Percentiles rank a stretch among this genome's conserved stretches.
Conservation (phyloP, 2,113 vertebrate species). For the Rhinolophus ferrumequinum region DNA sequence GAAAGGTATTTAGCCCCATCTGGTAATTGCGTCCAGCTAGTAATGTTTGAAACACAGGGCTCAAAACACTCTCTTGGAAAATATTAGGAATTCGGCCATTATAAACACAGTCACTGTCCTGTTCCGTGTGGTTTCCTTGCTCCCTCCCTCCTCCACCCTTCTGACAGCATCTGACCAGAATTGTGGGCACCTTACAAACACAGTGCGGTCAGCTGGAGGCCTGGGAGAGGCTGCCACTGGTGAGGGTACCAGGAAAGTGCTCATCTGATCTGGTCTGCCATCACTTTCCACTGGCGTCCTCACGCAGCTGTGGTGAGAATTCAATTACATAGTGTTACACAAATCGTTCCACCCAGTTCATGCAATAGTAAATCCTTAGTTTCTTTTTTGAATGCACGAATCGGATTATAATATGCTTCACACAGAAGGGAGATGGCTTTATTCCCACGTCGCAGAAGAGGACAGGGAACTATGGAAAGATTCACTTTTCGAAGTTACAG, state of each 20-base stretch:
- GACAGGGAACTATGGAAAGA: background rate
- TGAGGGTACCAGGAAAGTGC: too few species aligned
- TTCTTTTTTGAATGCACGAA: background rate
- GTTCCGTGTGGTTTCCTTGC: background rate
- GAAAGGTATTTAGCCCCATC: background rate
- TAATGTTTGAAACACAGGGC: background rate
- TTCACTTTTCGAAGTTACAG: background rate
- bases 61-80: background rate
- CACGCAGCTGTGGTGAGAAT: background rate
- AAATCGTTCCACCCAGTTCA: background rate
- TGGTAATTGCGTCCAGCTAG: background rate
- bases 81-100: background rate
- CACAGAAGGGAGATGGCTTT: background rate
- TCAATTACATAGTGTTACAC: background rate
- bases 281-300: background rate
- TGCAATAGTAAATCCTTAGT: background rate
- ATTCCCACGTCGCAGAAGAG: background rate
- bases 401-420: background rate
- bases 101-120: background rate
- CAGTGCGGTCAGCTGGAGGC: too few species aligned
- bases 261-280: background rate
- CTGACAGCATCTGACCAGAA: background rate
- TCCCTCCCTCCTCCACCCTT: background rate
- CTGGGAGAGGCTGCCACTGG: accelerated
- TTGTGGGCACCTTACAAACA: background rate